A percentile compares a stretch with the other conserved stretches of the same genome.
These are phyloP conservation scores for Drosophila multiciliata DNA, from an alignment of 2,888 invertebrate genomes.

Conservation along the genomic window DNA sequence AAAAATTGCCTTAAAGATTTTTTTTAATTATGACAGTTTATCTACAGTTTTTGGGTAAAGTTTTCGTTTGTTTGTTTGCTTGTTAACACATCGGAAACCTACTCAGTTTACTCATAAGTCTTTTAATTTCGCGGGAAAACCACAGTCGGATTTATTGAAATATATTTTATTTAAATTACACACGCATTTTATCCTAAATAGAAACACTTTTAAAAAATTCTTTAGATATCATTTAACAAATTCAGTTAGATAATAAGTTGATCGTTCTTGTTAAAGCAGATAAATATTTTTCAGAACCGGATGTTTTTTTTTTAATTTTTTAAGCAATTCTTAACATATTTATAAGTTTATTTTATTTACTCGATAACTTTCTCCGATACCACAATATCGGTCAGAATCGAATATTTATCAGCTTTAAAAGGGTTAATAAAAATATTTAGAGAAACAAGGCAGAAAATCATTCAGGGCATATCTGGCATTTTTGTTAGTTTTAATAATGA, in stretches of 20 bases:
- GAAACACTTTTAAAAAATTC: background rate
- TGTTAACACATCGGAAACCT: background rate
- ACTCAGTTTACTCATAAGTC: background rate
- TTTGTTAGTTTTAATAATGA: background rate
- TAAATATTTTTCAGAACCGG: too few relatives aligned
- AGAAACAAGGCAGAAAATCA: background rate
- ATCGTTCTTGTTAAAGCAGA: background rate
- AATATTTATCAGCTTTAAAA: background rate
- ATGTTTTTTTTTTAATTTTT: background rate
- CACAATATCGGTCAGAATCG: background rate
- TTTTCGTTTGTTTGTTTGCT: background rate
- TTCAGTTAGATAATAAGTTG: background rate
- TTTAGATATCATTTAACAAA: background rate
- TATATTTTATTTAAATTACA: background rate
- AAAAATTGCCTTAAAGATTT: conserved; percentile 10
- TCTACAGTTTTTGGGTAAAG: conserved; percentile 18
- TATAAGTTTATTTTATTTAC: background rate
- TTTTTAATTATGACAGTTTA: conserved; percentile 21
- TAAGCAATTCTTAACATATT: too few relatives aligned
- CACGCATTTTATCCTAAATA: background rate
- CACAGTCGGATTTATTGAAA: background rate
- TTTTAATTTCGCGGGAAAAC: background rate
- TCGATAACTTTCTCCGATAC: background rate
- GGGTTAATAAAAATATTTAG: background rate
- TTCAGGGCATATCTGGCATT: background rate